Evolutionary conservation across 2,888 invertebrate genomes (phyloP), one percentile per base, ranked within the genome.

Genomic region (Xestia rhomboidea): DNA sequence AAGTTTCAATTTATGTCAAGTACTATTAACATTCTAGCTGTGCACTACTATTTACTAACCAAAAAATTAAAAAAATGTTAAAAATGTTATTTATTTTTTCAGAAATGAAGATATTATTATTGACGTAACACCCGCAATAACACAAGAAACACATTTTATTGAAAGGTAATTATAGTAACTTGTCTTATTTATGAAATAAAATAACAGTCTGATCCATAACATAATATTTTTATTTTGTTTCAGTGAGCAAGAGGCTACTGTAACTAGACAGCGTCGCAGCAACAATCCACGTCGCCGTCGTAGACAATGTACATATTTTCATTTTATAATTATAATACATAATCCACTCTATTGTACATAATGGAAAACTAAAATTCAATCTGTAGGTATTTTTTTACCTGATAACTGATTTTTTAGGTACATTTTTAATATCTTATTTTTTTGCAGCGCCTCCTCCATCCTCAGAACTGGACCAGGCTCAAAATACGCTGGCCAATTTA

Each of bases 11-110:
- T 34, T 34, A 34, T 34, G 34, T 34, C 2, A 4, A 34, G 34
- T 34, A 34, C 34, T 34, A 34, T 34, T 34, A 63, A 38, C 30
- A 63, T 63, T 63, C 34, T 30, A 63, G 34, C 63, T 30, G 30
- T 60, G 60, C 60, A 30, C 18, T 34, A 62, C 62, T 34, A 62
- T 60, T 41, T 10, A n/a, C n/a, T 62, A 18, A 62, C 62, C 24
- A 34, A 34, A 11, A 34, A 62, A 34, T 62, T 21, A 34, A 24
- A 34, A 24, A n/a, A n/a, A n/a, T n/a, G 24, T 63, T 34, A 34
- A 38, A 63, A 11, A 63, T 63, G 63, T 38, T 38, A 63, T 63
- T 18, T 57, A 27, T 63, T 6, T 63, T 63, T 63, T 38, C 63
- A 63, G 63, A 64, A 41, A 41, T n/a, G 13, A 41, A 41, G 63